Base-by-base conservation (phyloP, 53 echinoderm and acorn worm genomes). In the Luidia sarsii region DNA sequence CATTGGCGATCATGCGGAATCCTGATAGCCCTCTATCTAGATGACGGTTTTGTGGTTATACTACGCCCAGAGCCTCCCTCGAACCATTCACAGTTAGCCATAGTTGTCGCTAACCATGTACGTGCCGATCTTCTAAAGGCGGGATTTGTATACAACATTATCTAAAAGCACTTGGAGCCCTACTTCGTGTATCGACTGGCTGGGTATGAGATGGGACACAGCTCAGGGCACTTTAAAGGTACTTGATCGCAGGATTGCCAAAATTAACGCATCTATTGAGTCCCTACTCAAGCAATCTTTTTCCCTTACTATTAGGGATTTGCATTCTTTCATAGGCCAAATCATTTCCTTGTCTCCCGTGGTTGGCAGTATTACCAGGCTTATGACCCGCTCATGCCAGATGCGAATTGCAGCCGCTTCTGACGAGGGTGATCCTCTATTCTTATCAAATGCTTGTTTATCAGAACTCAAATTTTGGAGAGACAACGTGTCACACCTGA, bases 1-100 rank as follows among this genome's bases (percentile, higher is more conserved):
- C 73, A 73, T 39, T 73, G 73, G 43, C 25, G 28, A 25, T 73
- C 73, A n/a, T 57, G 73, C 28, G 73, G 73, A 15, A 57, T 73
- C 31, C 29, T 73, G 0, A 15, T 73, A 36, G 57, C 41, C n/a
- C 39, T 73, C 2, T 73, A 73, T 38, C 30, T 73, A 27, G 73
- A 73, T 27, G 73, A 73, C 39, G 73, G 73, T 3, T 57, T 73
- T 34, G 24, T 73, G 4, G 27, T 57, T 1, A 27, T 73, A 7
- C 57, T 57, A 3, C 39, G 5, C 7, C 28, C 73, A 23, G 27
- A 73, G 22, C 55, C 24, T 9, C 41, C 56, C 14, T 15, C 39
- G 2, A 16, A 50, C 14, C 56, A 73, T 24, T 9, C 15, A 7
- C 11, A 18, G 20, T 9, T 41, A 1, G 73, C 73, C 9, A 37